Evolutionary conservation across 2,888 invertebrate species (phyloP), one percentile per base, ranked within the genome.

Genomic region (Melanostoma scalare): DNA sequence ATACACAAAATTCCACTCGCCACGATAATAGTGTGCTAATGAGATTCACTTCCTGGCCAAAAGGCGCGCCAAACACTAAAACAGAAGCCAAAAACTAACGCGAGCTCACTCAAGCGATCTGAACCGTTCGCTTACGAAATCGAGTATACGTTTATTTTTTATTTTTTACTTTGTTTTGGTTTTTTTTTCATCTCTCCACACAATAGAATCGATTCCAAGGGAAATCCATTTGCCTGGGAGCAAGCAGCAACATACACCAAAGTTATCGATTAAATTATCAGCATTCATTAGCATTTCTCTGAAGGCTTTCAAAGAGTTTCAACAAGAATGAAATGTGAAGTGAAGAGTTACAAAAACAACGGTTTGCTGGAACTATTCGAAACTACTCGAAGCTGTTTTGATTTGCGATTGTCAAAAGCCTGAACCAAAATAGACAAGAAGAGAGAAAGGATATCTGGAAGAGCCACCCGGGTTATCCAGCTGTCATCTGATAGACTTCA

Each of bases 211-310:
- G 52, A 72, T 71, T 72, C 71, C 71, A 60, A 80, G 53, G 71
- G 60, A 77, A 77, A 81, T 81, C 63, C 73, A 78, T 82, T 82
- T 78, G 69, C 69, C 52, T 63, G 46, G 30, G 6, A 60, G 40
- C 48, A 30, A 48, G 78, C 78, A 78, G 73, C 68, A 61, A 67
- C 71, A 8, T 78, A 60, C 73, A 58, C 63, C 89, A 89, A 88
- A 90, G 90, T 90, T 90, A 90, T 90, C 91, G 90, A 89, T 90
- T 89, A 90, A 90, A 90, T 90, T 90, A 90, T 90, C 90, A 90
- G 89, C 90, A 89, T 90, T 90, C 90, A 90, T 90, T 90, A 90
- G 91, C 91, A 90, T 90, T 90, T 90, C 89, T 89, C 65, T 61
- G 42, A 63, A 67, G 68, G 68, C 65, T 56, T 63, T 40, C 42